phyloP scores from a whole-genome alignment of 2,797 vertebrate species.

The Phrynocephalus guinanensis region DNA sequence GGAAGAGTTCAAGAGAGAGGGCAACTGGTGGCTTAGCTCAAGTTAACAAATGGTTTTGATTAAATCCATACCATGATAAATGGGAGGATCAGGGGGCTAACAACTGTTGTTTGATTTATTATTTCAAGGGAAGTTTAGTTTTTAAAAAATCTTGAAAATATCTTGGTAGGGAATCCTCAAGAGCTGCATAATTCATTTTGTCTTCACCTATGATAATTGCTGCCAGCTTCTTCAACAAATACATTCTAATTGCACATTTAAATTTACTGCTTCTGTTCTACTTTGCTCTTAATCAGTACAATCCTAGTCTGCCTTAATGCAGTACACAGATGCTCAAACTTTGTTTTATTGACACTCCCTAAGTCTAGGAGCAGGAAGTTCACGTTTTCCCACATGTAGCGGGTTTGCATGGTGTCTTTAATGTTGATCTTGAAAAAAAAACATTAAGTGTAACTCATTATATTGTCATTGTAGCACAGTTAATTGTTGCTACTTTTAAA shows the following conservation, averaged over 20 bases:
- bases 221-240: not conserved
- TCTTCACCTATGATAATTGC: constrained; percentile 24
- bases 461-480: not conserved
- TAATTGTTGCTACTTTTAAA: too few relatives aligned
- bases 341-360: not conserved
- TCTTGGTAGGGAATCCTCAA: constrained; percentile 1
- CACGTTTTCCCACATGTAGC: not conserved
- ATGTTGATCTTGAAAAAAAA: too few relatives aligned
- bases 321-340: not conserved
- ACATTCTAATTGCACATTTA: constrained; percentile 9
- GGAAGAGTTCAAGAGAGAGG: constrained; percentile 28
- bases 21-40: constrained; percentile 28
- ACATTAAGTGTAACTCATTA: too few relatives aligned
- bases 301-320: not conserved
- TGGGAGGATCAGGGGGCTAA: constrained; percentile 21
- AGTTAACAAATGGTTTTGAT: constrained; percentile 22
- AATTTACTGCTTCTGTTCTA: not conserved
- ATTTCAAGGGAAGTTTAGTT: constrained; percentile 40
- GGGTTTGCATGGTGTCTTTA: not conserved
- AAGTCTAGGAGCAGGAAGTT: not conserved
- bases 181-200: not conserved
- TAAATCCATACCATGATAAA: constrained; percentile 27
- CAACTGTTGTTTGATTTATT: constrained; percentile 32
- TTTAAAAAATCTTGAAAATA: not conserved
- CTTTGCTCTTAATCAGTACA: not conserved